A percentile compares a stretch with the other conserved stretches of the same genome.
phyloP scores from a whole-genome alignment of 2,888 invertebrate genomes.

The Polyommatus icarus region DNA sequence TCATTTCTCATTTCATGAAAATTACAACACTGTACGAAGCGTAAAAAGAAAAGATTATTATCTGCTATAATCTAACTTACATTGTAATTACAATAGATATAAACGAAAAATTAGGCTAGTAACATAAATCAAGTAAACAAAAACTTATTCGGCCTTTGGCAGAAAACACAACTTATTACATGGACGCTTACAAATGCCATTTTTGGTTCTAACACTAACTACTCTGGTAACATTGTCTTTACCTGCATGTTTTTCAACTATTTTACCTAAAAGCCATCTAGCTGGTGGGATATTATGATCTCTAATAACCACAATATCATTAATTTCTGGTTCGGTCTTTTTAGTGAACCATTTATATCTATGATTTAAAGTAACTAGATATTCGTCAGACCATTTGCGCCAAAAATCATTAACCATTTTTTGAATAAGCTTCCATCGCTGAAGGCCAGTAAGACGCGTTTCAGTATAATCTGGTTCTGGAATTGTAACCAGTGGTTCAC shows the following conservation, averaged over 20 bases:
- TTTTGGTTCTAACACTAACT: slow-evolving; percentile 13
- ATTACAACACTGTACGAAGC: no score
- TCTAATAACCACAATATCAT: background rate
- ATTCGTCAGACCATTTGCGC: slow-evolving; percentile 40
- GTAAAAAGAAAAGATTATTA: no score
- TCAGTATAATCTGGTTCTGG: background rate
- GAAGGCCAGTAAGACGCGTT: no score
- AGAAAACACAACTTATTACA: background rate
- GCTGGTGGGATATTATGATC: slow-evolving; percentile 9
- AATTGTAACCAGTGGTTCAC: slow-evolving; percentile 25
- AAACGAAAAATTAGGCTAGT: no score
- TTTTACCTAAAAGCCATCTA: slow-evolving; percentile 36
- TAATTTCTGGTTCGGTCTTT: slow-evolving; percentile 34
- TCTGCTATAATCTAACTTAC: no score
- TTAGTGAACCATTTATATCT: slow-evolving; percentile 38
- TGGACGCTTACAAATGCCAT: slow-evolving; percentile 2
- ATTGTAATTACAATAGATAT: no score
- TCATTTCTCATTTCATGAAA: no score
- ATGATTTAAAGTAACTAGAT: slow-evolving; percentile 38
- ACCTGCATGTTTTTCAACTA: slow-evolving; percentile 36
- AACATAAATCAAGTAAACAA: no score
- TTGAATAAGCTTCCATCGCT: background rate
- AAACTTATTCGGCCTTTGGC: background rate
- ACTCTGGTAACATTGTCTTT: slow-evolving; percentile 38
- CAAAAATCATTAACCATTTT: slow-evolving; percentile 42